Evolutionary conservation across 2,888 invertebrate species (phyloP), one percentile per base, ranked within the genome.

Genomic region (Selenia dentaria): DNA sequence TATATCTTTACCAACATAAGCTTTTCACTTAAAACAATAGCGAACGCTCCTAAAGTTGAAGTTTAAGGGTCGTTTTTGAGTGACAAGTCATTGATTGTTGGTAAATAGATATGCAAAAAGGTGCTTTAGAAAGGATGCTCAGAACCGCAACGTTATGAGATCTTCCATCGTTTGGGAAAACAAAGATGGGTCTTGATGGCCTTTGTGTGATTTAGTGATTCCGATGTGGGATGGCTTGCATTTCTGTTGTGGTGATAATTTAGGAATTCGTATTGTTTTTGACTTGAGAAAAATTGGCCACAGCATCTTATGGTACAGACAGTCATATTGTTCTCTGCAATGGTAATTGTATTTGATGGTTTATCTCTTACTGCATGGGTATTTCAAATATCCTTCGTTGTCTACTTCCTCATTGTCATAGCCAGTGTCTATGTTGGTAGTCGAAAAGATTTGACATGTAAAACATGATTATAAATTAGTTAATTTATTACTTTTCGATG

Each of bases 101-200:
- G 38, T 10, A 1, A 22, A 6, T 28, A 25, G 12, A 51, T 58
- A 64, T 59, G 62, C 51, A 32, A 24, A 38, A 49, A 34, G 47
- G 38, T 60, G 50, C 70, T 75, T 79, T 74, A 64, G 73, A 76
- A 71, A 71, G 70, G 74, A 70, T 74, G 64, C 68, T 68, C 77
- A 76, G 67, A 74, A 86, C 88, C 88, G 67, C 88, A 86, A 74
- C 61, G 80, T 74, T 82, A 86, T 84, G 76, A 78, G 83, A 81
- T 80, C 76, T 79, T 73, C 64, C 74, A 74, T 72, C 66, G 70
- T 74, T 71, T 70, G 74, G 69, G 79, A 83, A 86, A 87, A 88
- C 87, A 87, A 87, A 84, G 86, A 83, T 85, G 70, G 62, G 62
- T 78, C 77, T 74, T 73, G 76, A 77, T 78, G 81, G 69, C 70